A percentile compares a stretch with the other conserved stretches of the same genome.
Evolutionary conservation across 2,797 vertebrate genomes (phyloP).

Genomic region (Spheniscus humboldti): DNA sequence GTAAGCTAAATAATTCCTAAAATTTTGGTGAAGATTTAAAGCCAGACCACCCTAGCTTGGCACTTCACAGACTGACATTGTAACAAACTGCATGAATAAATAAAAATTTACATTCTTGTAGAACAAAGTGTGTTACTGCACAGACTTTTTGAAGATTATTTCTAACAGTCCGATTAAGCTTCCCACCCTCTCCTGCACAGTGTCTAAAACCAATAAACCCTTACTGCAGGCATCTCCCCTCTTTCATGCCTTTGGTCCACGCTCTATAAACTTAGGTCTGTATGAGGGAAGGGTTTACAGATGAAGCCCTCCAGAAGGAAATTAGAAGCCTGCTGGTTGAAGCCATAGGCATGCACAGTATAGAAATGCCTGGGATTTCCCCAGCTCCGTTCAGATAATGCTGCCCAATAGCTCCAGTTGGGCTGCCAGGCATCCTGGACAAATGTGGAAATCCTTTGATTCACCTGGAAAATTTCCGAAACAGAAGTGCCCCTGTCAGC

Average conservation of each 20-base stretch:
- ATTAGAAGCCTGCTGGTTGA: background rate
- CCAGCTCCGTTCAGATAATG: background rate
- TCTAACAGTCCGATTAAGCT: background rate
- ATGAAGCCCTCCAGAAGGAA: background rate
- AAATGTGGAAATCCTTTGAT: background rate
- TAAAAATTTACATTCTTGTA: background rate
- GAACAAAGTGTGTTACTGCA: background rate
- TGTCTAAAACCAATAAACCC: background rate
- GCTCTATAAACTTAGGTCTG: background rate
- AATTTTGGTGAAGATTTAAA: background rate
- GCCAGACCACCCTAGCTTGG: background rate
- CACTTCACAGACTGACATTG: background rate
- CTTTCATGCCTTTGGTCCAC: background rate
- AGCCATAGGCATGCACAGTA: background rate
- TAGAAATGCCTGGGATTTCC: background rate
- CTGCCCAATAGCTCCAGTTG: background rate
- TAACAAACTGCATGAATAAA: background rate
- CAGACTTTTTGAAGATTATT: background rate
- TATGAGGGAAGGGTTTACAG: background rate
- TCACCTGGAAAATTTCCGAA: background rate
- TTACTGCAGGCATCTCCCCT: background rate
- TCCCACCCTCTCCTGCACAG: background rate
- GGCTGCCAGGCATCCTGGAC: background rate
- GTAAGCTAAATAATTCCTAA: background rate
- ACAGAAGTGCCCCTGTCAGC: background rate